These are phyloP conservation scores for Goniozus legneri DNA, from an alignment of 1,140 invertebrate species.

Conservation along the genomic window DNA sequence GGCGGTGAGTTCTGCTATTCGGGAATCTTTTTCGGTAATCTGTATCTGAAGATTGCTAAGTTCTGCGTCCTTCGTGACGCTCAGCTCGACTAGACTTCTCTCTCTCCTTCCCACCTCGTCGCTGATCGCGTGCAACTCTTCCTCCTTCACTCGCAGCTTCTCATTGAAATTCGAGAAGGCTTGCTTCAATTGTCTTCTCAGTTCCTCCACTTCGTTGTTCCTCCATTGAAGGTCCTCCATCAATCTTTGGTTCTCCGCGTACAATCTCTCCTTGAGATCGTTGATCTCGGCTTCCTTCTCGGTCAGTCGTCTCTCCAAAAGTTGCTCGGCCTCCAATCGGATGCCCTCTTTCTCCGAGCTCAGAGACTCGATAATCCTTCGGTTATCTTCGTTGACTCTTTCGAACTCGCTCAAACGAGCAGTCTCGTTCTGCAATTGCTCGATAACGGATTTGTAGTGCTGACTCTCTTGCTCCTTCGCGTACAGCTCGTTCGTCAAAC, in stretches of 20 bases:
- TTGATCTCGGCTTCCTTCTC: constrained; percentile 37
- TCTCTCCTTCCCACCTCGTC: constrained; percentile 32
- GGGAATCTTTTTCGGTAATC: constrained; percentile 33
- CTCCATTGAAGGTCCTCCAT: constrained; percentile 22
- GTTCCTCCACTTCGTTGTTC: constrained; percentile 28
- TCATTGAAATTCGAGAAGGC: constrained; percentile 13
- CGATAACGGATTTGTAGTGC: constrained; percentile 20
- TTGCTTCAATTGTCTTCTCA: constrained; percentile 27
- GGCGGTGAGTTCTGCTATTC: constrained; percentile 54
- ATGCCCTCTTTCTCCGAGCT: constrained; percentile 33
- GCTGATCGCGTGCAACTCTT: constrained; percentile 15
- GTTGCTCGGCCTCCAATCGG: constrained; percentile 23
- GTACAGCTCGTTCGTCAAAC: constrained; percentile 28
- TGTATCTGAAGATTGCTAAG: constrained; percentile 40
- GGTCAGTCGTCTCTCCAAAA: constrained; percentile 18
- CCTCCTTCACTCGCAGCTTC: constrained; percentile 16
- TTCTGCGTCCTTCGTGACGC: constrained; percentile 40
- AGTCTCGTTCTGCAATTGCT: constrained; percentile 23
- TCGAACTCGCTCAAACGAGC: constrained; percentile 20
- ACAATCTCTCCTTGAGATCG: constrained; percentile 19
- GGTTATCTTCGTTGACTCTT: constrained; percentile 26
- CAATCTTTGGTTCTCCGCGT: constrained; percentile 25
- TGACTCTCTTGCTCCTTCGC: constrained; percentile 34
- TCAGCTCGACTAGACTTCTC: constrained; percentile 33
- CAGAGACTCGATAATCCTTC: constrained; percentile 23